These are phyloP conservation scores for Caenorhabditis sp. DNA, from an alignment of 2,888 invertebrate species.

Conservation along the genomic window DNA sequence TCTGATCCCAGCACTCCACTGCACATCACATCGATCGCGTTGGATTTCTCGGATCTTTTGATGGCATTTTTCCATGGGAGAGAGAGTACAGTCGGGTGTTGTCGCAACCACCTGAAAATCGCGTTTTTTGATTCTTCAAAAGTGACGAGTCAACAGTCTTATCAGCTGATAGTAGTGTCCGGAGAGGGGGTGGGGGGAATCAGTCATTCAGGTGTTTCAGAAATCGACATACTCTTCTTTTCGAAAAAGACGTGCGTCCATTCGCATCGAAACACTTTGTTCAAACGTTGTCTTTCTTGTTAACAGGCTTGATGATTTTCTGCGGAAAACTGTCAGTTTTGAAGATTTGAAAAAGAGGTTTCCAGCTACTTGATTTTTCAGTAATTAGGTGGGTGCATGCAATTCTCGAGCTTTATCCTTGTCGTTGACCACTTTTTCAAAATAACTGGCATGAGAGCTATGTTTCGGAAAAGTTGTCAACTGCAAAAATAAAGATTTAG, in stretches of 20 bases:
- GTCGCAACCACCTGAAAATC: constrained; percentile 90
- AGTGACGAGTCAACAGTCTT: constrained; percentile 37
- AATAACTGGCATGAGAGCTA: too few species aligned
- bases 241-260: not conserved
- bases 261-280: not conserved
- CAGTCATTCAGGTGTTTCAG: constrained; percentile 25
- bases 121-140: constrained; percentile 35
- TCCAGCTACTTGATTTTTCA: too few species aligned
- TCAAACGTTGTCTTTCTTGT: too few species aligned
- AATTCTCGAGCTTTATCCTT: too few species aligned
- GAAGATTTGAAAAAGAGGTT: too few species aligned
- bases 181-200: constrained; percentile 17
- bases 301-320: too few species aligned
- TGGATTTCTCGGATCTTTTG: constrained; percentile 94
- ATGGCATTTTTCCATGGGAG: constrained; percentile 92
- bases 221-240: constrained; percentile 20
- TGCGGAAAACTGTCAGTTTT: too few species aligned
- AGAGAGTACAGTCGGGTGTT: constrained; percentile 91
- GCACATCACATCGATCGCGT: constrained; percentile 89
- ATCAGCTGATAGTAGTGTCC: constrained; percentile 25
- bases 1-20: constrained; percentile 81
- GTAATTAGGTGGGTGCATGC: too few species aligned
- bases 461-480: too few species aligned
- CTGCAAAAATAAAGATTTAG: too few species aligned
- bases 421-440: too few species aligned